Conservation (phyloP, 2,113 vertebrate species). For the Oceanodroma tethys region DNA sequence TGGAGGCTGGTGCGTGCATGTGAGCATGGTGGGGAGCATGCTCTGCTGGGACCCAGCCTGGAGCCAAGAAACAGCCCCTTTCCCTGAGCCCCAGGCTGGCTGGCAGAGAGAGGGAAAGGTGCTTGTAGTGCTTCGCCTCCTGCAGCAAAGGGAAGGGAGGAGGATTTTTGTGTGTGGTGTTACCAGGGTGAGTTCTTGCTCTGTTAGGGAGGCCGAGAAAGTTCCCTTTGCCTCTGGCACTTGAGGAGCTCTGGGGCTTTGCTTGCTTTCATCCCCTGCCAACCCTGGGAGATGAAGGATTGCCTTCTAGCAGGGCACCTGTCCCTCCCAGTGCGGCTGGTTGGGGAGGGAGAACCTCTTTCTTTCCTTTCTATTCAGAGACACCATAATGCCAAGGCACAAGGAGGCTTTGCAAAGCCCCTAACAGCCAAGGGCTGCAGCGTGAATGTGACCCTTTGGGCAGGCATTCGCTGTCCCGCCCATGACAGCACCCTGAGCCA, state of each 20-base stretch:
- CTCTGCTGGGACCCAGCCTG: neutral
- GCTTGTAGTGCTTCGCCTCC: neutral
- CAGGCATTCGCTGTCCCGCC: neutral
- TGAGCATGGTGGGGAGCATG: neutral
- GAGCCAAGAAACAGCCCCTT: neutral
- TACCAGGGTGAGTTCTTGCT: neutral
- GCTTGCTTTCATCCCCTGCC: neutral
- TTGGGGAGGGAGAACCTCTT: neutral
- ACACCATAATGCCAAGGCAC: neutral
- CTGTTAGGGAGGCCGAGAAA: neutral
- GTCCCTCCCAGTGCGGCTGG: neutral
- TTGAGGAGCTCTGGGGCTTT: neutral
- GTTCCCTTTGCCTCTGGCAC: neutral
- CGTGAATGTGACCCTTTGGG: rapidly evolving
- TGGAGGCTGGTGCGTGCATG: rapidly evolving
- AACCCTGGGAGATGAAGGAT: neutral
- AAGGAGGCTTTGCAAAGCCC: neutral
- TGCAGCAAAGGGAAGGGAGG: neutral
- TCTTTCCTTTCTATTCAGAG: neutral
- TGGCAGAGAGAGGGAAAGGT: neutral
- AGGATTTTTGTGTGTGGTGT: neutral
- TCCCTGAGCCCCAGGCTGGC: neutral
- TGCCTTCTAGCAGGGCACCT: neutral
- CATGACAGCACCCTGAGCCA: neutral
- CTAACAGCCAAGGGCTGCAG: neutral